A percentile compares a stretch with the other conserved stretches of the same genome.
These are phyloP conservation scores for Lophochroa leadbeateri DNA, from an alignment of 2,113 vertebrate genomes.

Conservation along the genomic window DNA sequence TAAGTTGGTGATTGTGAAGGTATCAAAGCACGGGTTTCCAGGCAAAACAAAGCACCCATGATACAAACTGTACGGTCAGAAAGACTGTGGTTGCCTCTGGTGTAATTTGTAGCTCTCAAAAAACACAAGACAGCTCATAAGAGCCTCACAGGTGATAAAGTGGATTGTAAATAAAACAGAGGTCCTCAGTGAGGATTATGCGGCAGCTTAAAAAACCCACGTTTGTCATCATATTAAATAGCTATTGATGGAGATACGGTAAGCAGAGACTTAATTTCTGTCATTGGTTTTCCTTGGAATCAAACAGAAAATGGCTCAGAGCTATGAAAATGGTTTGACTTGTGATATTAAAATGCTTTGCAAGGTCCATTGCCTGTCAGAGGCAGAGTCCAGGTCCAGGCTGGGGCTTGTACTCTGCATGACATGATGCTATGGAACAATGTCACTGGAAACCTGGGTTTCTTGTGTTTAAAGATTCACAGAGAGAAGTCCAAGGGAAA, in stretches of 20 bases:
- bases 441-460: background rate
- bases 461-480: background rate
- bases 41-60: background rate
- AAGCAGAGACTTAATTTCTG: background rate
- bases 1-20: background rate
- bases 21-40: background rate
- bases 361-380: background rate
- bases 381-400: background rate
- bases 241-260: background rate
- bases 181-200: background rate
- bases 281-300: slow-evolving; percentile 36
- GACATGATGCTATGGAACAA: background rate
- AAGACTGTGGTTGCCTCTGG: background rate
- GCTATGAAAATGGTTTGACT: background rate
- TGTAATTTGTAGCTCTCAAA: background rate
- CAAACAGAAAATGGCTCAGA: background rate
- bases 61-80: background rate
- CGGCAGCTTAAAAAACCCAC: background rate
- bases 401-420: background rate
- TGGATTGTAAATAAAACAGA: background rate
- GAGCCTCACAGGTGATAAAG: background rate
- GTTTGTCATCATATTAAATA: background rate
- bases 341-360: background rate
- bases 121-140: background rate
- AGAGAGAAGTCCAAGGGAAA: background rate